Evolutionary conservation across 2,888 invertebrate species (phyloP).

Genomic region (Lithophane semibrunnea): DNA sequence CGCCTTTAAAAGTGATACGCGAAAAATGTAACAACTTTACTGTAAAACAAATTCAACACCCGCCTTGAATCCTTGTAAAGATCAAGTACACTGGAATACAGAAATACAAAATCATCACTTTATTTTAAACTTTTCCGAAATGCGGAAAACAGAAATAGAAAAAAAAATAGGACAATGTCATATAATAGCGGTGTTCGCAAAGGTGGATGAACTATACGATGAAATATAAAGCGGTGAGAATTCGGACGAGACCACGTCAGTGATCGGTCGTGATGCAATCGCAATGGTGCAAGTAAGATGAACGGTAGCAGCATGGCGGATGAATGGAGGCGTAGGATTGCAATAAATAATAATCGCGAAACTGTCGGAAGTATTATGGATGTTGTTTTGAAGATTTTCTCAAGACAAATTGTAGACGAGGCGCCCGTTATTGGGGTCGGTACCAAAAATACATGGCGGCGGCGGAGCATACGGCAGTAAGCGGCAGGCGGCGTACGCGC

Average conservation of each 20-base stretch:
- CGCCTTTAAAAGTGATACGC: conserved; percentile 12
- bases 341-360: conserved; percentile 78
- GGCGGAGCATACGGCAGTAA: conserved; percentile 86
- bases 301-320: conserved; percentile 39
- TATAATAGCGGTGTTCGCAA: conserved; percentile 52
- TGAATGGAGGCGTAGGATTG: conserved; percentile 68
- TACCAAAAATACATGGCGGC: conserved; percentile 88
- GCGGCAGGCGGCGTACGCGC: conserved; percentile 88
- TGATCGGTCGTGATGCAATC: conserved; percentile 44
- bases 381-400: conserved; percentile 87
- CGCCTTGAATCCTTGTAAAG: conserved; percentile 35
- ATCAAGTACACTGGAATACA: conserved; percentile 53
- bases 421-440: conserved; percentile 89
- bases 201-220: conserved; percentile 62
- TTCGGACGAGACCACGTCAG: conserved; percentile 29
- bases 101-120: conserved; percentile 45
- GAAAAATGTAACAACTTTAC: conserved; percentile 33
- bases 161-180: conserved; percentile 64
- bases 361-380: conserved; percentile 82
- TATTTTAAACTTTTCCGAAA: conserved; percentile 59
- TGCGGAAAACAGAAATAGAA: conserved; percentile 62
- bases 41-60: conserved; percentile 37
- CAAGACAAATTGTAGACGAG: conserved; percentile 89
- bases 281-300: conserved; percentile 43
- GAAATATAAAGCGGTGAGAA: conserved; percentile 43